These are phyloP conservation scores for Mimachlamys varia DNA, from an alignment of 2,888 invertebrate species.

Conservation along the genomic window DNA sequence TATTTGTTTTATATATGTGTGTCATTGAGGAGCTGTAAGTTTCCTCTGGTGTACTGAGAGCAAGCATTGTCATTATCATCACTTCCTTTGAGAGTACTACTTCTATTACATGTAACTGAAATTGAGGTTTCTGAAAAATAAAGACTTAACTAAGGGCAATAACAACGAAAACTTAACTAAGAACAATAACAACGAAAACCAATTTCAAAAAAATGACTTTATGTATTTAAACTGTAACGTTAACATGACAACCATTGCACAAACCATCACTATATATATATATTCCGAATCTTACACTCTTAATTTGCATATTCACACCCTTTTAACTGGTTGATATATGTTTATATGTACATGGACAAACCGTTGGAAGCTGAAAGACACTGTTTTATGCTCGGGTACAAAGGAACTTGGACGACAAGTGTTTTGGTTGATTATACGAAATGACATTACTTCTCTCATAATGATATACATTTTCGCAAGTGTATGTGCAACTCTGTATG, in stretches of 20 bases:
- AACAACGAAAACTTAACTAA: background rate
- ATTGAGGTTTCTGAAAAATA: too few relatives aligned
- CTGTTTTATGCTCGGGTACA: background rate
- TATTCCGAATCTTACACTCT: background rate
- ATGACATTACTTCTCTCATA: background rate
- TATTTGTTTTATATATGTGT: too few relatives aligned
- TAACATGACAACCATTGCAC: constrained; percentile 17
- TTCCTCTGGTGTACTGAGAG: too few relatives aligned
- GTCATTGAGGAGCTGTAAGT: too few relatives aligned
- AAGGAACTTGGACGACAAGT: background rate
- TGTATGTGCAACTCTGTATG: too few relatives aligned
- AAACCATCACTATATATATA: constrained; percentile 6
- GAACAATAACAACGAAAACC: background rate
- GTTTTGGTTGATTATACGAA: background rate
- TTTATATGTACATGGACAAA: constrained; percentile 18
- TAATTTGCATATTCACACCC: background rate
- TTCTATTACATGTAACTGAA: too few relatives aligned
- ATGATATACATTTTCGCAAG: too few relatives aligned
- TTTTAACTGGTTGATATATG: background rate
- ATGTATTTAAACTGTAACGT: constrained; percentile 17
- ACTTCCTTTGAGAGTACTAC: too few relatives aligned
- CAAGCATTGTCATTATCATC: too few relatives aligned
- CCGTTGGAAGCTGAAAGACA: constrained; percentile 19
- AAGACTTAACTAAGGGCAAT: too few relatives aligned
- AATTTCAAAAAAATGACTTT: background rate